Base-by-base conservation (phyloP, 2,113 vertebrate genomes). In the Formicarius rufipectus region DNA sequence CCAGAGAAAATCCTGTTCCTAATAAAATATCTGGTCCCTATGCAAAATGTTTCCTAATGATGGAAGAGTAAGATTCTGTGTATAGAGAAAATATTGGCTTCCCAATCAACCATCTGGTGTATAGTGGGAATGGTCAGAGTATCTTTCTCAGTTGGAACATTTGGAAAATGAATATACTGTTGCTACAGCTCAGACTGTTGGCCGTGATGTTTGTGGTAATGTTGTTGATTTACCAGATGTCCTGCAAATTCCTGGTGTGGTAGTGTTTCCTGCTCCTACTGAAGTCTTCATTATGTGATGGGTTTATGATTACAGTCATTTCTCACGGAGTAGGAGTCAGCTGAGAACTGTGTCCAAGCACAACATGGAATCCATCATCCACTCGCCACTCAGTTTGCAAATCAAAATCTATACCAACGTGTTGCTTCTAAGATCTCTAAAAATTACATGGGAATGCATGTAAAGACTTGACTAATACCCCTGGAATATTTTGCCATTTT, bases 151-250 rank as follows among this genome's bases (percentile, higher is more conserved):
- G 98, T 96, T 98, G 98, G 97, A 98, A 98, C 96, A 98, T 97
- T 98, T 98, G 96, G 97, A 97, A 98, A 98, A 98, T 98, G 97
- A 98, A 98, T 97, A 97, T 81, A 97, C 97, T 98, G 97, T 98
- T 97, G 95, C 96, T 94, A 95, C 96, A 97, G 93, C 95, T 97
- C 96, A 98, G 97, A 95, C 91, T 97, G 93, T 96, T 97, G 96
- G 93, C 97, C 96, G 96, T 97, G 98, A 97, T 95, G 97, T 96
- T 97, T 96, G 96, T 95, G 90, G 97, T 98, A 97, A 97, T 96
- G 92, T 91, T 96, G 97, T 97, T 97, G 98, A 97, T 97, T 97
- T 98, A 98, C 97, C 98, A 98, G 98, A 97, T 98, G 98, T 98
- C 98, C 97, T 97, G 95, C 95, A 97, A 98, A 97, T 97, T 98